These are phyloP conservation scores for Bombus breviceps DNA, from an alignment of 1,140 invertebrate species.

Conservation along the genomic window DNA sequence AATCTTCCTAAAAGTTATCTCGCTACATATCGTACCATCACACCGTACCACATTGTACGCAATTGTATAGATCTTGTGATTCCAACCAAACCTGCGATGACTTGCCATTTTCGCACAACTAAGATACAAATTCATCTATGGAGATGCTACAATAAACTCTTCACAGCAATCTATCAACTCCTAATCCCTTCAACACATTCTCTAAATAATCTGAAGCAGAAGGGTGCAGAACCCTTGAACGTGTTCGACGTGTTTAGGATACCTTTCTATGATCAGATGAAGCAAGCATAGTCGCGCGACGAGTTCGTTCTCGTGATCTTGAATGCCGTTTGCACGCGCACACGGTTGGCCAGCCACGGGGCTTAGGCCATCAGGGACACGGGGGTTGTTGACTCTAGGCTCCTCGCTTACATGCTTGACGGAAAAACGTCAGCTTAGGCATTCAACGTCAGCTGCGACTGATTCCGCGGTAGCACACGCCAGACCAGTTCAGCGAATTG, in stretches of 20 bases:
- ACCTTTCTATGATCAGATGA: background rate
- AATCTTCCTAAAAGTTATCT: too few relatives aligned
- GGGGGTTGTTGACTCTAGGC: conserved; percentile 69
- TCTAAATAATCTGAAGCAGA: too few relatives aligned
- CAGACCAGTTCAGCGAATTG: conserved; percentile 78
- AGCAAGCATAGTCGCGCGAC: background rate
- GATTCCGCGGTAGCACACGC: conserved; percentile 70
- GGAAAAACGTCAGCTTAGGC: conserved; percentile 76
- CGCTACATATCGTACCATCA: too few relatives aligned
- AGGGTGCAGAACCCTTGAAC: background rate
- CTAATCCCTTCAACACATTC: background rate
- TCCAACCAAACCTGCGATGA: too few relatives aligned
- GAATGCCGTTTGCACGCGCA: background rate
- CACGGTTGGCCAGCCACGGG: conserved; percentile 27
- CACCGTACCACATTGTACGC: too few relatives aligned
- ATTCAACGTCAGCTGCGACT: conserved; percentile 75
- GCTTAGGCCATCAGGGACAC: conserved; percentile 58
- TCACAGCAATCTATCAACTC: background rate
- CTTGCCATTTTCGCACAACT: too few relatives aligned
- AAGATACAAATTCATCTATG: background rate
- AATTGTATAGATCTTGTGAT: too few relatives aligned
- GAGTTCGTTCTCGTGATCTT: conserved; percentile 25
- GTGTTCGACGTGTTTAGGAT: background rate
- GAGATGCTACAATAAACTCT: background rate
- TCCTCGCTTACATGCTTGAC: conserved; percentile 49